Evolutionary conservation across 1,140 invertebrate genomes (phyloP).

Genomic region (Bombus confusus): DNA sequence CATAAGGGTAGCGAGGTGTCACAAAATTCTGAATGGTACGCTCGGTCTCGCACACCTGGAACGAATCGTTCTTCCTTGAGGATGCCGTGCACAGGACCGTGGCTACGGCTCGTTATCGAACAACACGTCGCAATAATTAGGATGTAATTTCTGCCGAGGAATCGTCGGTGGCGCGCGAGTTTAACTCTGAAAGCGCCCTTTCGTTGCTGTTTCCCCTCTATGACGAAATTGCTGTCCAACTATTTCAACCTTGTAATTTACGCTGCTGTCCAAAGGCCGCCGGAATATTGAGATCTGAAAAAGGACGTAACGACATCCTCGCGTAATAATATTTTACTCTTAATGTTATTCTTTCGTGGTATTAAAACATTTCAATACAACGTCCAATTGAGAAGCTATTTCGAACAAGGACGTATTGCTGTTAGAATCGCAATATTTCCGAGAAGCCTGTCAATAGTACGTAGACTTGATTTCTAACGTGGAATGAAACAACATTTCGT

Average conservation of each 20-base stretch:
- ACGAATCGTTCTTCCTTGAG: slow-evolving; percentile 54
- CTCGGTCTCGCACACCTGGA: slow-evolving; percentile 40
- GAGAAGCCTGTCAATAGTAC: too few species aligned
- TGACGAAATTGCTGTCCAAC: neutral
- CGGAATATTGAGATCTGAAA: too few species aligned
- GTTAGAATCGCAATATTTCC: too few species aligned
- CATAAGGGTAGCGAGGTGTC: slow-evolving; percentile 72
- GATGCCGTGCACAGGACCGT: neutral
- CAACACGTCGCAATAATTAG: slow-evolving; percentile 3
- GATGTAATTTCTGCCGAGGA: slow-evolving; percentile 23
- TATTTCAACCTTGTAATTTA: neutral
- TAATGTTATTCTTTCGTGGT: too few species aligned
- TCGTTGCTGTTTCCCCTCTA: neutral
- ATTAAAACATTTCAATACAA: too few species aligned
- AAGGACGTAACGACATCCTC: too few species aligned
- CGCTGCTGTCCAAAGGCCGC: fast-evolving
- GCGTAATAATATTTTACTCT: too few species aligned
- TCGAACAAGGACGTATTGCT: too few species aligned
- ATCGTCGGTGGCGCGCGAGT: neutral
- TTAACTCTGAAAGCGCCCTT: slow-evolving; percentile 12
- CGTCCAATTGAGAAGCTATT: too few species aligned
- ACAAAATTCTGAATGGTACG: slow-evolving; percentile 34
- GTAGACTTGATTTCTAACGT: too few species aligned
- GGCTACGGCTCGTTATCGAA: slow-evolving; percentile 26
- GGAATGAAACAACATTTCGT: too few species aligned